These are phyloP conservation scores for Samia ricini DNA, from an alignment of 1,140 invertebrate genomes.

Conservation along the genomic window DNA sequence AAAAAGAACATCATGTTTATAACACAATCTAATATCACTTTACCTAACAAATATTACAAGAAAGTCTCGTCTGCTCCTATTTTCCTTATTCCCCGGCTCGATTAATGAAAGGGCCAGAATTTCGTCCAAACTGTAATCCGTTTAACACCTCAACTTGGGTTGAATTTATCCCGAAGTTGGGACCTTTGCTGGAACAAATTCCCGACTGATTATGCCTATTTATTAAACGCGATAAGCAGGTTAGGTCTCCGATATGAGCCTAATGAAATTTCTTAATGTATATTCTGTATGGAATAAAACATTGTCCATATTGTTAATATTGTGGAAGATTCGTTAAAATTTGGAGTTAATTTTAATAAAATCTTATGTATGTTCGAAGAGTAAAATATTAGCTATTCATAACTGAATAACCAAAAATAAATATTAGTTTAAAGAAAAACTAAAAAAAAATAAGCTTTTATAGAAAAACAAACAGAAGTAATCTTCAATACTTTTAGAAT, in stretches of 20 bases:
- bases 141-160: conserved; percentile 35
- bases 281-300: neutral
- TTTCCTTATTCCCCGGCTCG: conserved; percentile 20
- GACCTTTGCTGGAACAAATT: conserved; percentile 28
- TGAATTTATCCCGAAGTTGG: conserved; percentile 29
- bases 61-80: conserved; percentile 12
- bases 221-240: conserved; percentile 39
- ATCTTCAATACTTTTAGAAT: neutral
- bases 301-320: neutral
- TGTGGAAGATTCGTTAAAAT: neutral
- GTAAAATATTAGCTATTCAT: too few relatives aligned
- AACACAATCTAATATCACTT: conserved; percentile 14
- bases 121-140: conserved; percentile 34
- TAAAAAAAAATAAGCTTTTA: neutral
- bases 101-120: conserved; percentile 34
- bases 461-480: neutral
- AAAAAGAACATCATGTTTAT: conserved; percentile 1
- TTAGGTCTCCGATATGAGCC: conserved; percentile 21
- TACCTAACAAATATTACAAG: conserved; percentile 14
- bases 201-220: conserved; percentile 41
- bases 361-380: too few relatives aligned
- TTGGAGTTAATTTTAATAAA: neutral
- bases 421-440: neutral
- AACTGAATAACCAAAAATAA: too few relatives aligned
- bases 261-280: conserved; percentile 14